A percentile compares a stretch with the other conserved stretches of the same genome.
phyloP scores from a whole-genome alignment of 2,113 vertebrate species.

The Perca schrenkii region DNA sequence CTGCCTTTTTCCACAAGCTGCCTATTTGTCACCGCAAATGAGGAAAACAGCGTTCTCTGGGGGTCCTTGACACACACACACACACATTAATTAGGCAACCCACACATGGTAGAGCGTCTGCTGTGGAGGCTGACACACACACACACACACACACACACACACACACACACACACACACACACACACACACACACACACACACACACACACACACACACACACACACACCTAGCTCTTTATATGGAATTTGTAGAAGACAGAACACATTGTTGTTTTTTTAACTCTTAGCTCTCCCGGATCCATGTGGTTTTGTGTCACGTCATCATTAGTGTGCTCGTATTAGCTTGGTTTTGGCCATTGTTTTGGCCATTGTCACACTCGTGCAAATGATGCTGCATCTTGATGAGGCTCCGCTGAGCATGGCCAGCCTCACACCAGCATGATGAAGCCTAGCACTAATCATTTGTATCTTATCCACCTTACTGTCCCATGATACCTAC shows the following conservation, averaged over 20 bases:
- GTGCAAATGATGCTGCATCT: background rate
- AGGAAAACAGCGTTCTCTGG: slow-evolving; percentile 66
- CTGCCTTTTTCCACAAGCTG: slow-evolving; percentile 67
- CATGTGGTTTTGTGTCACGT: background rate
- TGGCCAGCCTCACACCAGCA: background rate
- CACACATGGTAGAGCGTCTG: slow-evolving; percentile 42
- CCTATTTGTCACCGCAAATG: slow-evolving; percentile 78
- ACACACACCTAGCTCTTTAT: background rate
- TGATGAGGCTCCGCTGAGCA: background rate
- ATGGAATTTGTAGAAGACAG: background rate
- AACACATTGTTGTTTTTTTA: background rate
- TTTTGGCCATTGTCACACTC: background rate
- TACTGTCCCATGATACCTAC: no score
- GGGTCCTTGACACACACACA: slow-evolving; percentile 51
- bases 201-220: no score
- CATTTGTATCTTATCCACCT: background rate
- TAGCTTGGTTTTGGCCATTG: background rate
- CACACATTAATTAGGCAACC: slow-evolving; percentile 53
- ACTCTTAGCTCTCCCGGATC: background rate
- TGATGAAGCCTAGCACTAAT: background rate
- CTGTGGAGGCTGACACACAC: slow-evolving; percentile 1
- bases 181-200: slow-evolving; percentile 8
- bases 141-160: slow-evolving; percentile 12
- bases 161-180: slow-evolving; percentile 12
- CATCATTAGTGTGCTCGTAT: background rate